Conservation (phyloP, 1,140 invertebrate genomes). For the Hyles euphorbiae region DNA sequence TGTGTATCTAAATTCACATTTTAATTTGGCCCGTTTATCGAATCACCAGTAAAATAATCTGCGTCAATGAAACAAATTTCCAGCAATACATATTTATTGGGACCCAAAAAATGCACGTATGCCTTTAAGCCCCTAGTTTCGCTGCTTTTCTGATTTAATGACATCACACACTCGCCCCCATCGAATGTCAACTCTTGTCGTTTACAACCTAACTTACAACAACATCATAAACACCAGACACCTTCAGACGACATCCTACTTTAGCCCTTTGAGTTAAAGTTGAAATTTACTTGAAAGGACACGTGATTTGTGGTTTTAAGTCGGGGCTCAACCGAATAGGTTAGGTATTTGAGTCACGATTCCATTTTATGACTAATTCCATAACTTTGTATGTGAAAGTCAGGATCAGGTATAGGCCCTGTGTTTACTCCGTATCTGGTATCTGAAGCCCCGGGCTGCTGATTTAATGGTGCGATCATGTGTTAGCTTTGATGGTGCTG, state of each 20-base stretch:
- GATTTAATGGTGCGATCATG: conserved; percentile 45
- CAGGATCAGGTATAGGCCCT: conserved; percentile 55
- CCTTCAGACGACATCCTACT: conserved; percentile 8
- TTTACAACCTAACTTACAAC: conserved; percentile 9
- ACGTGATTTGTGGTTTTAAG: conserved; percentile 7
- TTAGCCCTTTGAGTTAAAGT: conserved; percentile 7
- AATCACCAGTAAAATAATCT: no score
- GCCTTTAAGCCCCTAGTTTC: conserved; percentile 60
- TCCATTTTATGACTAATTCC: conserved; percentile 74
- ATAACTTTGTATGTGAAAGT: conserved; percentile 73
- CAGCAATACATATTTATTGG: background rate
- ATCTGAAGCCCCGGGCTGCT: conserved; percentile 51
- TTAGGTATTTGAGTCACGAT: conserved; percentile 74
- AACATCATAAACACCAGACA: conserved; percentile 17
- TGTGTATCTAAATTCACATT: no score
- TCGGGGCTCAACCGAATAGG: conserved; percentile 30
- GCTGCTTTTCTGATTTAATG: conserved; percentile 70
- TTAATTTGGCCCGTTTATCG: no score
- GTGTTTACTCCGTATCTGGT: conserved; percentile 64
- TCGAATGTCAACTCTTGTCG: conserved; percentile 69
- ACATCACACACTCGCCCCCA: conserved; percentile 66
- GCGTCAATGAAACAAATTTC: no score
- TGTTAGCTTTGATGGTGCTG: background rate
- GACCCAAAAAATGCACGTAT: conserved; percentile 16
- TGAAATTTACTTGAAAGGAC: conserved; percentile 9